Conservation (phyloP, 2,113 vertebrate species). For the Syrmaticus mikado region DNA sequence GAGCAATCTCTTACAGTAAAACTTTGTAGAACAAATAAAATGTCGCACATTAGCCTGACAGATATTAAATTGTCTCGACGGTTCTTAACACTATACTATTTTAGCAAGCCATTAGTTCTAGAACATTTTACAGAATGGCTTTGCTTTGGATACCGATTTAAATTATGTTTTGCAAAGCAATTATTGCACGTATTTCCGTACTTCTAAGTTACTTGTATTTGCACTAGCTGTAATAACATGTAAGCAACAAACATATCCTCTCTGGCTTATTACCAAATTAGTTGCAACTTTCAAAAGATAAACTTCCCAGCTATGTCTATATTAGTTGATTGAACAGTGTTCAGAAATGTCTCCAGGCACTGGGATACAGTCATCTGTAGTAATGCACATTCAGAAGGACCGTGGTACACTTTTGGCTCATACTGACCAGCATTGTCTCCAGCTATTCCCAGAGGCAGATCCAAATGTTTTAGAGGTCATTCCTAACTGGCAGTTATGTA, state of each 20-base stretch:
- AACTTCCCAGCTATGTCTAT: not conserved
- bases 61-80: not conserved
- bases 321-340: not conserved
- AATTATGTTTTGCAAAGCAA: not conserved
- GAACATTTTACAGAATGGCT: not conserved
- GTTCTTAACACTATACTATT: not conserved
- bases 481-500: not conserved
- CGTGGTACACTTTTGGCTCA: not conserved
- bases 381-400: not conserved
- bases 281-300: not conserved
- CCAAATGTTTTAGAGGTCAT: not conserved
- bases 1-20: not conserved
- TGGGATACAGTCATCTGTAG: not conserved
- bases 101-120: not conserved
- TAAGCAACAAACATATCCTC: not conserved
- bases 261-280: not conserved
- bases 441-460: not conserved
- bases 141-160: constrained; percentile 9
- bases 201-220: not conserved
- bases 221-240: not conserved
- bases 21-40: not conserved
- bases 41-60: not conserved
- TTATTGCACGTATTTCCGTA: not conserved
- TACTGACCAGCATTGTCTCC: not conserved
- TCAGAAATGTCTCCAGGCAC: not conserved